A percentile compares a stretch with the other conserved stretches of the same genome.
Evolutionary conservation across 2,113 vertebrate genomes (phyloP).

Genomic region (Heptranchias perlo): DNA sequence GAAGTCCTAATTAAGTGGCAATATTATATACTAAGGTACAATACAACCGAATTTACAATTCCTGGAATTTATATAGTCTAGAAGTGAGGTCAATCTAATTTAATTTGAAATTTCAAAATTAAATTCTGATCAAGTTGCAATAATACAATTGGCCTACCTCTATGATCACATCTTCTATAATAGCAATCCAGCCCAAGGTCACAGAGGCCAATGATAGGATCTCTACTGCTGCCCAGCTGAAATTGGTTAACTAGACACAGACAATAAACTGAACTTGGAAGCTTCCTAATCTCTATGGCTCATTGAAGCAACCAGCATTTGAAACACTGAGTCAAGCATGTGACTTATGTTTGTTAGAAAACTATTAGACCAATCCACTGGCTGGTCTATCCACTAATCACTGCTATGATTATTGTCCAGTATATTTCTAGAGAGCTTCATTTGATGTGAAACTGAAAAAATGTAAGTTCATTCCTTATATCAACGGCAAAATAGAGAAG

Average conservation of each 20-base stretch:
- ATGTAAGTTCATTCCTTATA: neutral
- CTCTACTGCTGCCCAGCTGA: neutral
- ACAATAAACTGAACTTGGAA: neutral
- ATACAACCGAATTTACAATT: neutral
- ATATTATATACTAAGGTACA: neutral
- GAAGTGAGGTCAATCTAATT: neutral
- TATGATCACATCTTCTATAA: neutral
- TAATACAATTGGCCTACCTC: neutral
- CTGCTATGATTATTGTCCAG: neutral
- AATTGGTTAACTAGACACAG: neutral
- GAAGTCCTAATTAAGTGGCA: neutral
- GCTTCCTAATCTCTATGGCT: neutral
- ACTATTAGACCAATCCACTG: neutral
- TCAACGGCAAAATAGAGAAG: neutral
- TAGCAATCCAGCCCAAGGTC: neutral
- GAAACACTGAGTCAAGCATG: neutral
- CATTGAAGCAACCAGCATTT: neutral
- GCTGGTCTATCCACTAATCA: neutral
- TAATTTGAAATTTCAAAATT: neutral
- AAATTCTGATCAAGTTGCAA: neutral
- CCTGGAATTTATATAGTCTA: neutral
- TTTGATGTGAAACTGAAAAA: neutral
- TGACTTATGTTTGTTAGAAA: neutral
- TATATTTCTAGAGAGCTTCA: neutral
- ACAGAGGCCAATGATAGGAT: neutral